Conservation (phyloP, 1,140 invertebrate genomes). For the Drosophila repletoides region DNA sequence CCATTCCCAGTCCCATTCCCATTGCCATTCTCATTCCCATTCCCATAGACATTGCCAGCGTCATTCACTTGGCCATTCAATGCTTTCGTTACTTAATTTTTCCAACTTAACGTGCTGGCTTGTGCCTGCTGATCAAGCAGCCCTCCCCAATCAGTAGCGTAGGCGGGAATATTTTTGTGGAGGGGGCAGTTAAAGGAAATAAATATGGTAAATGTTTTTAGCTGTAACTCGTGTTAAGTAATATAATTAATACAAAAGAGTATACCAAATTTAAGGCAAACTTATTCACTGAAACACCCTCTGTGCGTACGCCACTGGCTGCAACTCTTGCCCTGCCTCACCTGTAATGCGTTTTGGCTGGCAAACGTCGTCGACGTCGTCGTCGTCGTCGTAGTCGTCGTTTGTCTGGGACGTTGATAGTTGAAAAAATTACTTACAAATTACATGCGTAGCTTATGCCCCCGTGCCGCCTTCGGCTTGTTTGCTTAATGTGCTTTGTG, state of each 20-base stretch:
- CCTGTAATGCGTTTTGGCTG: constrained; percentile 51
- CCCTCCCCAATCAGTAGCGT: too few relatives aligned
- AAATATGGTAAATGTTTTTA: too few relatives aligned
- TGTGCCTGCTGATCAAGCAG: constrained; percentile 48
- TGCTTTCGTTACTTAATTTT: constrained; percentile 77
- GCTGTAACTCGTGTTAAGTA: too few relatives aligned
- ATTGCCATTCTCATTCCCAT: constrained; percentile 19
- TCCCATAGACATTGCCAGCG: constrained; percentile 44
- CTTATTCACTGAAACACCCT: too few relatives aligned
- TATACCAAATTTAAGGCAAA: too few relatives aligned
- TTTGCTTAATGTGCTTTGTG: constrained; percentile 68
- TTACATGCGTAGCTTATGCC: constrained; percentile 79
- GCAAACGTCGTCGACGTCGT: constrained; percentile 67
- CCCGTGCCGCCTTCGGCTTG: constrained; percentile 67
- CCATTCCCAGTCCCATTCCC: constrained; percentile 15
- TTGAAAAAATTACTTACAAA: constrained; percentile 80
- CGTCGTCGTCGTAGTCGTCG: constrained; percentile 45
- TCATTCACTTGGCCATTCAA: constrained; percentile 60
- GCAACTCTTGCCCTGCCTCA: neutral
- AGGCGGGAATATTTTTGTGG: too few relatives aligned
- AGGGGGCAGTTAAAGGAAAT: too few relatives aligned
- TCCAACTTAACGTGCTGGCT: constrained; percentile 60
- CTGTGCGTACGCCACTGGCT: neutral
- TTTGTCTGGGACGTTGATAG: constrained; percentile 68
- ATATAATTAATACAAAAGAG: too few relatives aligned